A percentile compares a stretch with the other conserved stretches of the same genome.
Conservation (phyloP, 2,797 vertebrate species). For the Bradypodion ventrale region DNA sequence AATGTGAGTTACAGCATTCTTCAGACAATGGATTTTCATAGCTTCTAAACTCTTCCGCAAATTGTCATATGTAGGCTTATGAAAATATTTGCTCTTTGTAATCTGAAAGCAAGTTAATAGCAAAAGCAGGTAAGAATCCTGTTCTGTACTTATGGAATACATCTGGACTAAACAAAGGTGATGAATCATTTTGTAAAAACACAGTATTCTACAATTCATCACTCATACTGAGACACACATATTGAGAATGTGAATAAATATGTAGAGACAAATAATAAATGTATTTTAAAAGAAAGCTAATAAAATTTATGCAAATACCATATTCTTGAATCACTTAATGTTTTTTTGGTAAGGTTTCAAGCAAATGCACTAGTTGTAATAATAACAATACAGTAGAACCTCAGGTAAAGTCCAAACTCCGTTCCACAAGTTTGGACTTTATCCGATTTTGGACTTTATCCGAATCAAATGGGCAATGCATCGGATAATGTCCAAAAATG, state of each 20-base stretch:
- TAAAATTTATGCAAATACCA: neutral
- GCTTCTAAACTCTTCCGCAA: constrained; percentile 85
- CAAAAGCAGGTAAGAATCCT: neutral
- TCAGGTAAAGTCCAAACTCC: no score
- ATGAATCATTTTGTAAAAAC: neutral
- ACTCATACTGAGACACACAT: neutral
- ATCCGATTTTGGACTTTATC: no score
- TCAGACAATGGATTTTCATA: constrained; percentile 87
- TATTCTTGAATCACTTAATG: neutral
- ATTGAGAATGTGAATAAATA: neutral
- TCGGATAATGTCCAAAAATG: no score
- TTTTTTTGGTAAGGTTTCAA: neutral
- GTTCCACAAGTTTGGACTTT: no score
- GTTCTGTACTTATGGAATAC: neutral
- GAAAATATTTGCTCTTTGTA: constrained; percentile 85
- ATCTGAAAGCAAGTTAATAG: constrained; percentile 75
- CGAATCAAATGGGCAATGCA: no score
- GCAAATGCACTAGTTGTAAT: neutral
- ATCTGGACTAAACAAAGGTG: neutral
- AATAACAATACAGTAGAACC: no score
- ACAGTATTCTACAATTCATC: neutral
- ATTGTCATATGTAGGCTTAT: constrained; percentile 87
- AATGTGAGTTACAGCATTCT: constrained; percentile 82
- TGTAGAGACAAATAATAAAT: neutral
- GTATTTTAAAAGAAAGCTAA: neutral